A percentile compares a stretch with the other conserved stretches of the same genome.
phyloP scores from a whole-genome alignment of 2,113 vertebrate genomes.

The Anolis carolinensis region DNA sequence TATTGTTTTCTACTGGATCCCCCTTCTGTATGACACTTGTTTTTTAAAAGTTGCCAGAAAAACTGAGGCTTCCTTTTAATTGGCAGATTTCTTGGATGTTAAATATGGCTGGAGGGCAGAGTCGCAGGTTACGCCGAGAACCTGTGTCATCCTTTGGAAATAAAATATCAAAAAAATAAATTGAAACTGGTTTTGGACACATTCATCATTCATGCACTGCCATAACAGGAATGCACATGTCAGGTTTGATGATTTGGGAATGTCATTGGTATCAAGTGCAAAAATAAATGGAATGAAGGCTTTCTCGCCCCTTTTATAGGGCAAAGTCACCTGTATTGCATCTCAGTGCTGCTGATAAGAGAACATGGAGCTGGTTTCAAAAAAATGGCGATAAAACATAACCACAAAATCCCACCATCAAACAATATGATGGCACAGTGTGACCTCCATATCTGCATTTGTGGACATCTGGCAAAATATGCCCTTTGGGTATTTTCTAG shows the following conservation, averaged over 20 bases:
- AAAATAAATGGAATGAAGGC: neutral
- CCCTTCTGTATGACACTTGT: too few species aligned
- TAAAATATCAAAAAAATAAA: neutral
- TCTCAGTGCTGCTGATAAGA: neutral
- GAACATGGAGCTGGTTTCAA: neutral
- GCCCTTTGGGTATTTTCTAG: too few species aligned
- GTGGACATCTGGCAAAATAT: too few species aligned
- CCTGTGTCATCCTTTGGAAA: neutral
- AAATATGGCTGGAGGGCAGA: neutral
- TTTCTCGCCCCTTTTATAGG: neutral
- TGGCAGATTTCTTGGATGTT: too few species aligned
- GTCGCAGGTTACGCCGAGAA: neutral
- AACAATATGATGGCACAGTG: neutral
- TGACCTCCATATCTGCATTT: too few species aligned
- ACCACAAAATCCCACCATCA: neutral
- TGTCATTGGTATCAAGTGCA: too few species aligned
- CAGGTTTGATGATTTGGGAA: too few species aligned
- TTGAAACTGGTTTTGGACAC: neutral
- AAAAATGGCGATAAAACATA: neutral
- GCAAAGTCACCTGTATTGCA: neutral
- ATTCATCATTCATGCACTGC: neutral
- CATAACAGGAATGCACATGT: neutral
- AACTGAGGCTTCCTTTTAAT: neutral
- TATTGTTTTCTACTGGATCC: neutral
- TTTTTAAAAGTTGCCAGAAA: neutral